Base-by-base conservation (phyloP, 2,888 invertebrate genomes). In the Lasioglossum villosulum region DNA sequence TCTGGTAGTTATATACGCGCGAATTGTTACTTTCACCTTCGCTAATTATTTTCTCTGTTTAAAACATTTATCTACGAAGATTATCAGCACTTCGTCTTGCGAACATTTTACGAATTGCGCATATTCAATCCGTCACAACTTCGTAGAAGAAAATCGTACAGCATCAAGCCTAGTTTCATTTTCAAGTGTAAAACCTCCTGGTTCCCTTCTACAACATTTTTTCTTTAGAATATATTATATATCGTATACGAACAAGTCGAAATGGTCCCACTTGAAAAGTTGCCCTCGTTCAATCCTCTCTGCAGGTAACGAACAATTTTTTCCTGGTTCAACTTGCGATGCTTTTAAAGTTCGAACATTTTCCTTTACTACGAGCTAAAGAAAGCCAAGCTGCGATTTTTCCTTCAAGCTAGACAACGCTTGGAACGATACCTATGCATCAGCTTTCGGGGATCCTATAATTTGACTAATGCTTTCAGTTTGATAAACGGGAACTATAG, bases 1-100 rank as follows among this genome's bases (percentile, higher is more conserved):
- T n/a, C 45, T n/a, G 78, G 74, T 79, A 83, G 76, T 86, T 56
- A 45, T 66, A 52, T 14, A 19, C n/a, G 12, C 34, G n/a, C 37
- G 42, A 27, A 56, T 2, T 5, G 4, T 1, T 16, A 37, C 16
- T 27, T 48, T 48, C 48, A 23, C 19, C 48, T 19, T 4, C 48
- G 1, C 19, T 6, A 48, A 48, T 48, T 19, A 6, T 6, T 23
- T 48, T 2, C 19, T 48, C 48, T 23, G 19, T 19, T 6, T 1
- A 48, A 48, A 48, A 23, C 23, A 48, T 48, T 48, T 48, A 19
- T 23, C 19, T 6, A 48, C 48, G 48, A 6, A 0, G 19, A 48
- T 48, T 48, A 19, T 48, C 48, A 19, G 19, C 1, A n/a, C 48
- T 48, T 6, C 48, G 2, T 48, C 14, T 48, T 19, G 5, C 48